Conservation (phyloP, 2,797 vertebrate genomes). For the Enteromius anoplus region DNA sequence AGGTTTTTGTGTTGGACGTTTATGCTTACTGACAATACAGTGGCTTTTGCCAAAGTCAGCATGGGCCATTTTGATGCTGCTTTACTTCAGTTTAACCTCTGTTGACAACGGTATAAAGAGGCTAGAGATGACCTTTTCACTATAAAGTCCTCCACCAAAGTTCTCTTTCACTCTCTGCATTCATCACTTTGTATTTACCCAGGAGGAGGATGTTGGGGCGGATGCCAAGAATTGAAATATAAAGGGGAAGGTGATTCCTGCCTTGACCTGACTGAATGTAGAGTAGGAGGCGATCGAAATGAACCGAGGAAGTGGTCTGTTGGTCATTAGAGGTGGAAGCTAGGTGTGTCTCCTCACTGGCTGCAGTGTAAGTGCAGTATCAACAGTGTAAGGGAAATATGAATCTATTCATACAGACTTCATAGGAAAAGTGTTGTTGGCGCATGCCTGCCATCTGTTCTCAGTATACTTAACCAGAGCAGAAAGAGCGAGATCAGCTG, state of each 20-base stretch:
- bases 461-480: conserved; percentile 6
- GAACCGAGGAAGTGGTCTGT: conserved; percentile 39
- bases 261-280: conserved; percentile 23
- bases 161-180: not conserved
- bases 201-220: not conserved
- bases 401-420: conserved; percentile 28
- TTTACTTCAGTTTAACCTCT: not conserved
- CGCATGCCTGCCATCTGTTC: conserved; percentile 4
- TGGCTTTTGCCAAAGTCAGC: not conserved
- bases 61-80: not conserved
- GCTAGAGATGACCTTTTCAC: not conserved
- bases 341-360: conserved; percentile 40
- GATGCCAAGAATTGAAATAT: conserved; percentile 12
- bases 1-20: not conserved
- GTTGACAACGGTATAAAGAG: not conserved
- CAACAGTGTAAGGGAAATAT: conserved; percentile 43
- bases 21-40: not conserved
- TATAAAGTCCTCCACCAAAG: not conserved
- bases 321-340: conserved; percentile 19
- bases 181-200: conserved; percentile 16
- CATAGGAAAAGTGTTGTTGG: conserved; percentile 34
- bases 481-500: conserved; percentile 10
- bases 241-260: conserved; percentile 6
- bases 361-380: conserved; percentile 27
- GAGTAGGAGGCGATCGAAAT: conserved; percentile 24